Evolutionary conservation across 2,797 vertebrate genomes (phyloP).

Genomic region (Chaenodraco wilsoni): DNA sequence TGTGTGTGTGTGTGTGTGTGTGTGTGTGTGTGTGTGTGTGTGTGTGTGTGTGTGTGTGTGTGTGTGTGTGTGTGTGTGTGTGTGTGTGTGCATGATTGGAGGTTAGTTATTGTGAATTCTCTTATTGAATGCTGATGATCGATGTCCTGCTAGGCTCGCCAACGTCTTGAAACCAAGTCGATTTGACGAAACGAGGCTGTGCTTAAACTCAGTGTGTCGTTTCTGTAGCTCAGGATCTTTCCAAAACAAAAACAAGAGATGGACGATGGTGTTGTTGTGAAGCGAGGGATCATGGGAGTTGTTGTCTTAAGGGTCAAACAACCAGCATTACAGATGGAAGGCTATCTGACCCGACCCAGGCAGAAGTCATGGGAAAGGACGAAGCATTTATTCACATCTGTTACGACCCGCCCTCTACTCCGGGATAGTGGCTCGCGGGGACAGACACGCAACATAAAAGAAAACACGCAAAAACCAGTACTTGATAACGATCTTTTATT

Average conservation of each 20-base stretch:
- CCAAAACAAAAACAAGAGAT: neutral
- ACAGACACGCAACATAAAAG: too few relatives aligned
- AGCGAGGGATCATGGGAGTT: neutral
- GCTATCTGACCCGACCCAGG: too few relatives aligned
- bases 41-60: conserved; percentile 6
- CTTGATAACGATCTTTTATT: too few relatives aligned
- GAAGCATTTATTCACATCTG: too few relatives aligned
- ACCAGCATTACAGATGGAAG: too few relatives aligned
- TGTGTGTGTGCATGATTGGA: neutral
- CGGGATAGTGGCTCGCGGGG: too few relatives aligned
- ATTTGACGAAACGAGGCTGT: neutral
- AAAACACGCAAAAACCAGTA: too few relatives aligned
- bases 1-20: too few relatives aligned
- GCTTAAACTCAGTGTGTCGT: neutral
- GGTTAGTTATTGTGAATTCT: neutral
- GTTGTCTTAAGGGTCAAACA: neutral
- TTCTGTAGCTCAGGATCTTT: too few relatives aligned
- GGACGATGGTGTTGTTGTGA: neutral
- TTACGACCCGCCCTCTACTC: too few relatives aligned
- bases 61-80: neutral
- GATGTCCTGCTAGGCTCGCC: neutral
- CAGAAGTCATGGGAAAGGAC: too few relatives aligned
- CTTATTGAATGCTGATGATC: conserved; percentile 3
- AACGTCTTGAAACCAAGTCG: conserved; percentile 1
- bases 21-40: conserved; percentile 24